These are phyloP conservation scores for Theonella swinhoei DNA, from an alignment of 37 sponge, comb jelly and placozoan species.

Conservation along the genomic window DNA sequence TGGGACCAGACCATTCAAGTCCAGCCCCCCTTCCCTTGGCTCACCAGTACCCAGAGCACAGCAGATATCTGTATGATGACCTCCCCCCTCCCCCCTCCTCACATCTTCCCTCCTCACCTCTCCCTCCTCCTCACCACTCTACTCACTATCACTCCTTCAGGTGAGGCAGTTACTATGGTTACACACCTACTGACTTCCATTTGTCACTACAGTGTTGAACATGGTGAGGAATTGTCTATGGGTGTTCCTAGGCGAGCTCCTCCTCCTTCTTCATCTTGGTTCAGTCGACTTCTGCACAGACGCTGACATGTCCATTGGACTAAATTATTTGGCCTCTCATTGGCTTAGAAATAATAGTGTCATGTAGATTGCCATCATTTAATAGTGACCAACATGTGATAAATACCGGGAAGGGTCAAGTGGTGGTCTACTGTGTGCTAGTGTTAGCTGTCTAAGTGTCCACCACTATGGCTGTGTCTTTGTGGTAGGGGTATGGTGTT, in stretches of 20 bases:
- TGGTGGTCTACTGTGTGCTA: not conserved
- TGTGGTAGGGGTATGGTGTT: not conserved
- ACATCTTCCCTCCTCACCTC: not conserved
- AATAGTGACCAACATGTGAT: too few species aligned
- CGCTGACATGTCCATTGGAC: not conserved
- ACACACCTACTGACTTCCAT: too few species aligned
- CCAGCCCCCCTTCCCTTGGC: not conserved
- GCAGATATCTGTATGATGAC: too few species aligned
- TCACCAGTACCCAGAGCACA: not conserved
- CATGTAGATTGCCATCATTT: too few species aligned
- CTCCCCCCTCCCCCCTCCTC: not conserved
- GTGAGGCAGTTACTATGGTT: not conserved
- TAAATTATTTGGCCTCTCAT: too few species aligned
- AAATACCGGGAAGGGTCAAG: too few species aligned
- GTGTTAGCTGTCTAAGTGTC: not conserved
- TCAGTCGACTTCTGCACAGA: not conserved
- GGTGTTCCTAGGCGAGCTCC: not conserved
- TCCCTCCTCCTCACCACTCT: not conserved
- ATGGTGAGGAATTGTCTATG: not conserved
- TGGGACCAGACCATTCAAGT: not conserved
- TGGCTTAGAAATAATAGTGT: too few species aligned
- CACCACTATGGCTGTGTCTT: too few species aligned
- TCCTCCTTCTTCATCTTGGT: not conserved
- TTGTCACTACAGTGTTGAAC: not conserved
- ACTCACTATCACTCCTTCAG: not conserved